Conservation (phyloP, 1,140 invertebrate genomes). For the Drosophila dunni region DNA sequence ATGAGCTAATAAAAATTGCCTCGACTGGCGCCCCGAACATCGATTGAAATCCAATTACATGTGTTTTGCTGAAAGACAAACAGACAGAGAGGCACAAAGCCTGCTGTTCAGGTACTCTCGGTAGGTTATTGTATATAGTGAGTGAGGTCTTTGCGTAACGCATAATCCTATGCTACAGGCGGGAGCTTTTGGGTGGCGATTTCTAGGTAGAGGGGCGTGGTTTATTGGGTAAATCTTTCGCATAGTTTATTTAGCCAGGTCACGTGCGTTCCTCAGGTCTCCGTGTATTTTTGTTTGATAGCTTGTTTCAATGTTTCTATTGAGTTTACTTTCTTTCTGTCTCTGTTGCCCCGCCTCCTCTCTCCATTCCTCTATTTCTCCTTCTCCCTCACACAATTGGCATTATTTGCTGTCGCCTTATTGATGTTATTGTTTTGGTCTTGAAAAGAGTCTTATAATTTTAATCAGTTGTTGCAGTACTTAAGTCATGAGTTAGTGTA, state of each 20-base stretch:
- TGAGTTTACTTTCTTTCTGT: slow-evolving; percentile 1
- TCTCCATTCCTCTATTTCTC: not conserved
- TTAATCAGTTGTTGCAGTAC: no score
- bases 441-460: no score
- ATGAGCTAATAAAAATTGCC: slow-evolving; percentile 62
- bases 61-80: slow-evolving; percentile 11
- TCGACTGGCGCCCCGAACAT: slow-evolving; percentile 26
- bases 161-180: slow-evolving; percentile 24
- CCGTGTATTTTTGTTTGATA: not conserved
- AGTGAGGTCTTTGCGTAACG: slow-evolving; percentile 22
- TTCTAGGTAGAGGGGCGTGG: not conserved
- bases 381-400: slow-evolving; percentile 9
- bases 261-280: slow-evolving; percentile 49
- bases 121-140: not conserved
- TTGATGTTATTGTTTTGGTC: no score
- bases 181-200: not conserved
- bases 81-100: not conserved
- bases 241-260: slow-evolving; percentile 51
- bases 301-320: slow-evolving; percentile 1
- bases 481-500: no score
- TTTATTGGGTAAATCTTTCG: not conserved
- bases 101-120: slow-evolving; percentile 21
- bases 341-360: not conserved
- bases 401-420: slow-evolving; percentile 39
- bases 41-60: slow-evolving; percentile 68